phyloP scores from a whole-genome alignment of 2,888 invertebrate genomes.

The Brenthis ino region DNA sequence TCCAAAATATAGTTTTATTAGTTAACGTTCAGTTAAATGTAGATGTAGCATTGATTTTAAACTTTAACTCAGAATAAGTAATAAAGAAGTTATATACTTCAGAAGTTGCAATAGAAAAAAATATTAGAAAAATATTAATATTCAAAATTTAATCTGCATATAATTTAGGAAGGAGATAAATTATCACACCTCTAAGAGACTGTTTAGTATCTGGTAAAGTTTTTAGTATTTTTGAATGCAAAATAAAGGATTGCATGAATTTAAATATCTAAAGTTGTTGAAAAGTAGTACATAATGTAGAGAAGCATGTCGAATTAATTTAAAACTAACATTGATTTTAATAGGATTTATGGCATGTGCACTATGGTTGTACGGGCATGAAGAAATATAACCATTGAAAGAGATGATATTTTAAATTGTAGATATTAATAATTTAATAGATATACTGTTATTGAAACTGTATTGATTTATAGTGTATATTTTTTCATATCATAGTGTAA shows the following conservation, averaged over 20 bases:
- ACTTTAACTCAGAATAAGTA: too few species aligned
- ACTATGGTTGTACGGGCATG: conserved; percentile 18
- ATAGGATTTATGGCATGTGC: conserved; percentile 51
- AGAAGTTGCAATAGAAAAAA: too few species aligned
- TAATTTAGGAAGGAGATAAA: conserved; percentile 12
- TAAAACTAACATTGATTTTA: conserved; percentile 48
- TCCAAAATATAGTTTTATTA: too few species aligned
- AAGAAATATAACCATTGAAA: background rate
- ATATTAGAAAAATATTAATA: too few species aligned
- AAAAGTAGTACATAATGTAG: conserved; percentile 17
- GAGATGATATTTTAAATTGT: background rate
- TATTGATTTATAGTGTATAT: too few species aligned
- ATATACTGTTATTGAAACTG: too few species aligned
- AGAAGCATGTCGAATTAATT: conserved; percentile 53
- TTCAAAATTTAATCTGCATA: background rate
- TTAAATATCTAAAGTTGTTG: background rate
- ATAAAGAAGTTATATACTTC: too few species aligned
- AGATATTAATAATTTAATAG: background rate
- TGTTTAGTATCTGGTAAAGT: conserved; percentile 36
- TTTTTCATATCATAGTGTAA: too few species aligned
- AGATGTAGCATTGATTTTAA: too few species aligned
- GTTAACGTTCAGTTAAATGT: too few species aligned
- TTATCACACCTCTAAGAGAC: background rate
- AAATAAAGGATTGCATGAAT: conserved; percentile 38
- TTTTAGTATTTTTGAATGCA: conserved; percentile 34